Evolutionary conservation across 2,797 vertebrate genomes (phyloP).

Genomic region (Dryobates pubescens): DNA sequence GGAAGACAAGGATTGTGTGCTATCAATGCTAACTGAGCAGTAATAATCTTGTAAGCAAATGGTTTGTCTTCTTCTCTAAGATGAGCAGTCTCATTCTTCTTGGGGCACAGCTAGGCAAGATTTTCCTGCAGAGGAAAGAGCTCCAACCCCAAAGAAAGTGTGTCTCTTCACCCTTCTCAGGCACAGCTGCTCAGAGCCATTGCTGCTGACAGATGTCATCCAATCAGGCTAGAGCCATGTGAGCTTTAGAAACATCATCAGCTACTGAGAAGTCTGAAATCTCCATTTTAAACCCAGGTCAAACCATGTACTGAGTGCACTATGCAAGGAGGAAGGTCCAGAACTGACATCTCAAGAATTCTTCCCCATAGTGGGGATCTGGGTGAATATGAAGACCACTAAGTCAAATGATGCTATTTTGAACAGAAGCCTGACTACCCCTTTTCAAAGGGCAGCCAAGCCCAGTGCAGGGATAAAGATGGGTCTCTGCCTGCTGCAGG

Average conservation of each 20-base stretch:
- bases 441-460: not conserved
- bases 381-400: not conserved
- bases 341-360: not conserved
- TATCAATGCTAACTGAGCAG: not conserved
- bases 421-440: not conserved
- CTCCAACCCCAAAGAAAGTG: not conserved
- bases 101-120: not conserved
- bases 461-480: not conserved
- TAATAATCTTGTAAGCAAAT: not conserved
- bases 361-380: not conserved
- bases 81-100: not conserved
- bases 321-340: not conserved
- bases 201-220: not conserved
- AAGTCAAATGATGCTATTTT: not conserved
- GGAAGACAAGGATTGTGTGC: not conserved
- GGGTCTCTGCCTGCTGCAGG: not conserved
- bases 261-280: not conserved
- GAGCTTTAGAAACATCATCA: not conserved
- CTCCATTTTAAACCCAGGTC: not conserved
- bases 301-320: not conserved
- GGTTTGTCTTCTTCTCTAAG: not conserved
- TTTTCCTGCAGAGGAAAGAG: not conserved
- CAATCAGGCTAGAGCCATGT: not conserved
- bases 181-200: not conserved
- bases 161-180: not conserved